Base-by-base conservation (phyloP, 2,888 invertebrate genomes). In the Sesia apiformis region DNA sequence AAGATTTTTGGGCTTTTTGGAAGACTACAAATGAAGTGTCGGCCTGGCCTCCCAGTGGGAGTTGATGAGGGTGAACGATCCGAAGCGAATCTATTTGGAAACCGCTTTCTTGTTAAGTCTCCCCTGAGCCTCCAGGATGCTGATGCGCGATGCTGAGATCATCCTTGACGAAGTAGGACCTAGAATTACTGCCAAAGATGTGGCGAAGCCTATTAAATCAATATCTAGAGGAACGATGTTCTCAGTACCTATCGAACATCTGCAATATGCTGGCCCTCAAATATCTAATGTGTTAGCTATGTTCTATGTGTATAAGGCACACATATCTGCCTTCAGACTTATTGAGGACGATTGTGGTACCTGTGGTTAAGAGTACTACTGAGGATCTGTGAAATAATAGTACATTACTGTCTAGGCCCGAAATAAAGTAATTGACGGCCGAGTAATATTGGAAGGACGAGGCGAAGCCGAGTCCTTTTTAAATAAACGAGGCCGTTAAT, bases 181-280 rank as follows among this genome's bases (percentile, higher is more conserved):
- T 46, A 46, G 53, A 49, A n/a, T 53, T 39, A 46, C 40, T 7
- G 53, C 53, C n/a, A 53, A 49, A 38, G 49, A 53, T 3, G 49
- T 59, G 5, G 49, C n/a, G 5, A 53, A 50, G 39, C 46, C 53
- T 6, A 49, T 59, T n/a, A 39, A 51, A 39, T 42, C 39, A 5
- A 62, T 60, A 55, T 52, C 55, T 3, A 46, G 57, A 4, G 64
- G 63, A 58, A 60, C 38, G 62, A 61, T 38, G 56, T 54, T 5
- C 56, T 61, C 43, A 63, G n/a, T n/a, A n/a, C n/a, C 61, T 40
- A 58, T 62, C 38, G 61, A 63, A 42, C 63, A 63, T 40, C 53
- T 62, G 4, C 50, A 51, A n/a, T 42, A 60, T 54, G 62, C 60
- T 23, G 58, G 60, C 2, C 39, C 43, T 4, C 59, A 62, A 49